Percentiles rank a stretch among this genome's conserved stretches.
These are phyloP conservation scores for Siniperca scherzeri DNA, from an alignment of 2,797 vertebrate species.

Conservation along the genomic window DNA sequence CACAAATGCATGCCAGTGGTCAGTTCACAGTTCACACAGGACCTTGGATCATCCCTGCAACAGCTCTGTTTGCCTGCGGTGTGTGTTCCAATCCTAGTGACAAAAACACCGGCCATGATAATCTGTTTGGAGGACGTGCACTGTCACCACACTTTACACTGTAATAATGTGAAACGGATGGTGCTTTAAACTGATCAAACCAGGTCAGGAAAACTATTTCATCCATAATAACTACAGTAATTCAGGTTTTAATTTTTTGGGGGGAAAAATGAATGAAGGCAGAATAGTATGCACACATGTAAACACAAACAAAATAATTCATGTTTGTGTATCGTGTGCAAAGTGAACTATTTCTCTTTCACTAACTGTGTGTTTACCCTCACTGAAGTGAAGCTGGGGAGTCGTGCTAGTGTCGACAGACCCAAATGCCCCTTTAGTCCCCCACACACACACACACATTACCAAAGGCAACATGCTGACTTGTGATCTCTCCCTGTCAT, in stretches of 20 bases:
- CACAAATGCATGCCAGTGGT: constrained; percentile 26
- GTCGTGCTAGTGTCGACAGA: constrained; percentile 6
- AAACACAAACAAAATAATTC: not conserved
- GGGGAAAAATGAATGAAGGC: not conserved
- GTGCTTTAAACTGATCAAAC: not conserved
- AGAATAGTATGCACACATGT: not conserved
- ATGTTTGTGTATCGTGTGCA: not conserved
- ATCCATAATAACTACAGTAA: not conserved
- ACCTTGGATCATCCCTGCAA: constrained; percentile 11
- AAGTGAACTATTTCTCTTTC: not conserved
- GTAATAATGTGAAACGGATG: not conserved
- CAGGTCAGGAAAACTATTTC: not conserved
- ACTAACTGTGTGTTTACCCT: constrained; percentile 29
- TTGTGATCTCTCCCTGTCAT: constrained; percentile 9
- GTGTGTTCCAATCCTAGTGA: not conserved
- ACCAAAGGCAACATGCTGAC: constrained; percentile 31
- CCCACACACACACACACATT: constrained; percentile 11
- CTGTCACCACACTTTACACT: not conserved
- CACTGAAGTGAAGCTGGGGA: constrained; percentile 10
- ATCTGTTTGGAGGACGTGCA: not conserved
- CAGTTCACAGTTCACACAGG: constrained; percentile 25
- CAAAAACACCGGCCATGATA: not conserved
- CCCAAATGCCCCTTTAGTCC: constrained; percentile 6
- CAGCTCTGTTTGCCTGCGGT: constrained; percentile 8
- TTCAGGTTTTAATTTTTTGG: not conserved